Evolutionary conservation across 2,113 vertebrate species (phyloP).

Genomic region (Australoheros scitulus): DNA sequence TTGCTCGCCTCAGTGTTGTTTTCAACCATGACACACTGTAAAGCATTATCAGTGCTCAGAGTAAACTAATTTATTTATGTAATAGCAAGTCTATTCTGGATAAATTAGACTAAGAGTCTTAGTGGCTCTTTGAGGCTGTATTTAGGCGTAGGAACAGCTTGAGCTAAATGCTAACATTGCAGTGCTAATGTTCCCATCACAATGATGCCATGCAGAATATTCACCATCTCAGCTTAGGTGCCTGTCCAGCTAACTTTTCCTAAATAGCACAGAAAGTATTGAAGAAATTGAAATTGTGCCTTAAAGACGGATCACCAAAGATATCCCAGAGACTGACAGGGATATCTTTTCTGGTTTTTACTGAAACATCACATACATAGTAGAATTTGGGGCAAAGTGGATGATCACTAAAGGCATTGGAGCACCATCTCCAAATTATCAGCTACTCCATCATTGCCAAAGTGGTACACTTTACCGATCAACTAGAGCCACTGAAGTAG

Average conservation of each 20-base stretch:
- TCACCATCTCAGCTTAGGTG: not conserved
- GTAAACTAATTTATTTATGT: not conserved
- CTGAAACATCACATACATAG: not conserved
- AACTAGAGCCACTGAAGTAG: not conserved
- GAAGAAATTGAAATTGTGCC: not conserved
- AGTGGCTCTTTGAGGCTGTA: not conserved
- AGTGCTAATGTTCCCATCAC: not conserved
- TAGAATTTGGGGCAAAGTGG: not conserved
- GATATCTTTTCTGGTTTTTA: not conserved
- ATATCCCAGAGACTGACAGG: not conserved
- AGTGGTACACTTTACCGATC: not conserved
- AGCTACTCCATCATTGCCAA: not conserved
- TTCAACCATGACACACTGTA: not conserved
- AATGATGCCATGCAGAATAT: not conserved
- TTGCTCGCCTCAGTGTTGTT: not conserved
- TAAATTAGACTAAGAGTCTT: constrained; percentile 2
- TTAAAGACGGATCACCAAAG: not conserved
- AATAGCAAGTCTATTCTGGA: not conserved
- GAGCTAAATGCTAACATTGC: not conserved
- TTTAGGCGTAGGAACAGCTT: not conserved
- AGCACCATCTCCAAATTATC: not conserved
- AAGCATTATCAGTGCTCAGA: not conserved
- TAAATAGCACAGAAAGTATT: not conserved
- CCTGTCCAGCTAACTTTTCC: not conserved
- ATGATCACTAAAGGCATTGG: not conserved